A percentile compares a stretch with the other conserved stretches of the same genome.
Evolutionary conservation across 2,888 invertebrate species (phyloP).

Genomic region (Drosophila recens): DNA sequence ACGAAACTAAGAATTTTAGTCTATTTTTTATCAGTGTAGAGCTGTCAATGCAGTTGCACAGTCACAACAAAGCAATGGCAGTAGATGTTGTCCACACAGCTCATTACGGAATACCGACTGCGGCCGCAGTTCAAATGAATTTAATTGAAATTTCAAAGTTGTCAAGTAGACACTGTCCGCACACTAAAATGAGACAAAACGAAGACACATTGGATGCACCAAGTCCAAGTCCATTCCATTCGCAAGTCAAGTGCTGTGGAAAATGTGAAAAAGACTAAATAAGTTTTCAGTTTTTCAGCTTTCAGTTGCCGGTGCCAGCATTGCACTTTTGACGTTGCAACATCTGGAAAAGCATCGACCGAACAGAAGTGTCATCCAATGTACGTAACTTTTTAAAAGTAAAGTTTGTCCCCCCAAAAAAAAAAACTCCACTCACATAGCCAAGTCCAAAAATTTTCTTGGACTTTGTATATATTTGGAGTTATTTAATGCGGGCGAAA

Average conservation of each 20-base stretch:
- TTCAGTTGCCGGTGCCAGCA: conserved; percentile 41
- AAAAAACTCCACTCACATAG: conserved; percentile 4
- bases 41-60: conserved; percentile 34
- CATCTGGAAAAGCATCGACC: conserved; percentile 63
- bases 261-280: conserved; percentile 71
- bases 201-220: conserved; percentile 57
- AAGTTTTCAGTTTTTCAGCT: conserved; percentile 54
- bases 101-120: conserved; percentile 65
- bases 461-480: conserved; percentile 56
- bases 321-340: conserved; percentile 79
- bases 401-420: conserved; percentile 61
- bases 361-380: conserved; percentile 73
- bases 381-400: conserved; percentile 81
- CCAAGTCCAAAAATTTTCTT: conserved; percentile 16
- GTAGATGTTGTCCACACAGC: conserved; percentile 52
- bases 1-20: background rate
- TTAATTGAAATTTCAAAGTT: conserved; percentile 82
- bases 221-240: conserved; percentile 1
- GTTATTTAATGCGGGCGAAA: conserved; percentile 64
- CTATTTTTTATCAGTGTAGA: background rate
- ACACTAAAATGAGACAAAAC: conserved; percentile 55
- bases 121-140: conserved; percentile 80
- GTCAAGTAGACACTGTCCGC: conserved; percentile 65
- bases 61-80: conserved; percentile 39
- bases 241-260: conserved; percentile 67